Conservation (phyloP, 2,888 invertebrate species). For the Caenorhabditis japonica region DNA sequence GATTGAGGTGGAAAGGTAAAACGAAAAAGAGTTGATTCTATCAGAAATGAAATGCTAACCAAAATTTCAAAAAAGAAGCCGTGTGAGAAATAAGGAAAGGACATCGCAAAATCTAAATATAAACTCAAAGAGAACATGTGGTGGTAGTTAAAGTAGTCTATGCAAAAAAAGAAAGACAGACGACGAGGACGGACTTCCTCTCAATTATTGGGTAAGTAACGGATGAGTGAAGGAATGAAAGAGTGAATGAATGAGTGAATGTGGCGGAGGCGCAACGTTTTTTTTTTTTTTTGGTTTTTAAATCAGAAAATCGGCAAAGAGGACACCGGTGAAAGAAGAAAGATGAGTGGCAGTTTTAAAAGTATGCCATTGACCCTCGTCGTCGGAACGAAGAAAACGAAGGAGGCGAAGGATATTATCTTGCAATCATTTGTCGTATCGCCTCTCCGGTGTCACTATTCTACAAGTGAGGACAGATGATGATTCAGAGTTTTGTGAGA, state of each 20-base stretch:
- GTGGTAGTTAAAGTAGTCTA: slow-evolving; percentile 30
- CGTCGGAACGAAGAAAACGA: slow-evolving; percentile 14
- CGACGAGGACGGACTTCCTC: neutral
- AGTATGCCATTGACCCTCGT: slow-evolving; percentile 13
- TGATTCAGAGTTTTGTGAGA: slow-evolving; percentile 38
- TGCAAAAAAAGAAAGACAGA: slow-evolving; percentile 16
- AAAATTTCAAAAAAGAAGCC: slow-evolving; percentile 2
- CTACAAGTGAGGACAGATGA: slow-evolving; percentile 33
- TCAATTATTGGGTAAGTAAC: slow-evolving; percentile 27
- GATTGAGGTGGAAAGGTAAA: slow-evolving; percentile 9
- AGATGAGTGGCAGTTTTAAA: slow-evolving; percentile 9
- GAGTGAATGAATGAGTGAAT: neutral
- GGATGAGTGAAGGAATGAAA: too few relatives aligned
- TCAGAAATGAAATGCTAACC: too few relatives aligned
- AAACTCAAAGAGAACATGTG: slow-evolving; percentile 36
- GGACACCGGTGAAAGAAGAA: slow-evolving; percentile 15
- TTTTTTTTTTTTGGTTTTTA: too few relatives aligned
- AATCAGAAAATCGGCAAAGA: neutral
- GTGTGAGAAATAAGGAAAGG: slow-evolving; percentile 1
- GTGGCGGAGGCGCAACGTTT: too few relatives aligned
- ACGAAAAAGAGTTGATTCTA: slow-evolving; percentile 6
- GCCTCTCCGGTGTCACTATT: slow-evolving; percentile 32
- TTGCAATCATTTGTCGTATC: slow-evolving; percentile 50
- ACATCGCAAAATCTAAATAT: slow-evolving; percentile 17
- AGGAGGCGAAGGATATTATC: slow-evolving; percentile 41